These are phyloP conservation scores for Raja brachyura DNA, from an alignment of 2,113 vertebrate genomes.

Conservation along the genomic window DNA sequence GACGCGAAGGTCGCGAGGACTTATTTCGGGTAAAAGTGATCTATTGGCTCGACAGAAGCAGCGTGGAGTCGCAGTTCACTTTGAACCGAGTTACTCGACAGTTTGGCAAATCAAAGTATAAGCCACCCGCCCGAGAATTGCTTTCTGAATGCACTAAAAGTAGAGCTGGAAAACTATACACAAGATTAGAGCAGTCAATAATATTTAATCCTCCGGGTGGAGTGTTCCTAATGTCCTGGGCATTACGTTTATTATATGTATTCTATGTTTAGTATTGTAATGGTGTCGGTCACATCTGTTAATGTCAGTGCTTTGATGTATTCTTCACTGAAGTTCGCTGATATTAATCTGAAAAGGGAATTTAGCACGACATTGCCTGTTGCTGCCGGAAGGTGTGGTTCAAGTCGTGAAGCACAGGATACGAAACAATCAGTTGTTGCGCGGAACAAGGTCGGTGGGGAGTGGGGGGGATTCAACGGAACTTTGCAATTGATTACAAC, in stretches of 20 bases:
- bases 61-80: too few species aligned
- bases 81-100: not conserved
- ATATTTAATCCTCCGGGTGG: not conserved
- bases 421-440: not conserved
- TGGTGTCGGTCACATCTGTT: not conserved
- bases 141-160: not conserved
- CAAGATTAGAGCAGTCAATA: not conserved
- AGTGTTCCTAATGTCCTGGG: not conserved
- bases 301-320: not conserved
- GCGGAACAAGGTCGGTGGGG: not conserved
- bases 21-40: not conserved
- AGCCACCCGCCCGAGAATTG: not conserved
- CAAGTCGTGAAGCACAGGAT: not conserved
- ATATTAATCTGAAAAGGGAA: not conserved
- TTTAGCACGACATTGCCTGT: not conserved
- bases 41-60: too few species aligned
- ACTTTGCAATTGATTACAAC: too few species aligned
- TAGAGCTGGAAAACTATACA: not conserved
- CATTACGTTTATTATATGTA: not conserved
- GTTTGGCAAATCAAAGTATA: not conserved
- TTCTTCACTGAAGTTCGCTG: not conserved
- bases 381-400: not conserved
- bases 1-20: not conserved
- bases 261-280: not conserved
- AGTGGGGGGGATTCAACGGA: too few species aligned